Evolutionary conservation across 1,140 invertebrate genomes (phyloP).

Genomic region (Hetaerina americana): DNA sequence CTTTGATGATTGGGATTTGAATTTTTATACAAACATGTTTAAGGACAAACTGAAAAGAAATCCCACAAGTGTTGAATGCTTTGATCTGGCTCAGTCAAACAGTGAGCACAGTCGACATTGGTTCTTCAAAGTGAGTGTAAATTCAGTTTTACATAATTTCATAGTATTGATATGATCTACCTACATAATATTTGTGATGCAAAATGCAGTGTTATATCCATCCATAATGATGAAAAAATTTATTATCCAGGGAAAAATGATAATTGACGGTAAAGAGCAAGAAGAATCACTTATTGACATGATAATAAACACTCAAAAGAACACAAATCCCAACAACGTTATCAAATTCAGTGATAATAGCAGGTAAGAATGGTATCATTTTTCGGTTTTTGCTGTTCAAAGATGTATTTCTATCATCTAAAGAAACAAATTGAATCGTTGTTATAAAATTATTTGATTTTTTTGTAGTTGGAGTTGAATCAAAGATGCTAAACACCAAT

Average conservation of each 20-base stretch:
- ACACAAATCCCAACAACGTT: constrained; percentile 84
- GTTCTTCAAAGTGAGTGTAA: constrained; percentile 60
- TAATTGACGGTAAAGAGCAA: constrained; percentile 67
- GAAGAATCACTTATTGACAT: constrained; percentile 78
- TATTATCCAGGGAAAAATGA: constrained; percentile 64
- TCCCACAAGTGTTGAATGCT: constrained; percentile 94
- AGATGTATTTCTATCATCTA: too few relatives aligned
- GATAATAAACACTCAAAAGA: constrained; percentile 79
- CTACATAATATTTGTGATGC: too few relatives aligned
- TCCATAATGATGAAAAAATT: constrained; percentile 22
- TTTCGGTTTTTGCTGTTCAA: constrained; percentile 12
- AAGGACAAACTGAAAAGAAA: constrained; percentile 70
- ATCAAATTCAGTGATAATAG: constrained; percentile 98
- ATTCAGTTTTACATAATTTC: constrained; percentile 27
- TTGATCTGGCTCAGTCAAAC: constrained; percentile 97
- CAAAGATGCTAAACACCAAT: too few relatives aligned
- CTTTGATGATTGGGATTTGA: constrained; percentile 77
- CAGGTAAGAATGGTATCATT: constrained; percentile 47
- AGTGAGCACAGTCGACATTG: constrained; percentile 87
- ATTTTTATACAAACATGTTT: constrained; percentile 76
- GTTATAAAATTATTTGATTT: too few relatives aligned
- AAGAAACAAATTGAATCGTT: too few relatives aligned
- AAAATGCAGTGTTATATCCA: too few relatives aligned
- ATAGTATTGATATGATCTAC: constrained; percentile 36
- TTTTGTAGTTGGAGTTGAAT: too few relatives aligned